Conservation (phyloP, 2,888 invertebrate species). For the Stegana nigrithorax region DNA sequence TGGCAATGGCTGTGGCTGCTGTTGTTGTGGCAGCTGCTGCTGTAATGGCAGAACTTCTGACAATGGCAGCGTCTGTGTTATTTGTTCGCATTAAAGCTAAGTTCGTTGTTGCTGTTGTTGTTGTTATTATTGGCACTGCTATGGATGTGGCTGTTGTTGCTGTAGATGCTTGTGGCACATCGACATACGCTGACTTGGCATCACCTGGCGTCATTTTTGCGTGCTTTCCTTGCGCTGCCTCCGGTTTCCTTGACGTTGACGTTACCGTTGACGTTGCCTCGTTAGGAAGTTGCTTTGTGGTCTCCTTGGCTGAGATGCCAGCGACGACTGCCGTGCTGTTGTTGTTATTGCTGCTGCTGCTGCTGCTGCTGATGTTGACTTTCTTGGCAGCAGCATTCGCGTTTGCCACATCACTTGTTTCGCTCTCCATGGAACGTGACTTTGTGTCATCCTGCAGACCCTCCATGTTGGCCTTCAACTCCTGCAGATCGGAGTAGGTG, state of each 20-base stretch:
- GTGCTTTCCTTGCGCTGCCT: background rate
- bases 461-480: conserved; percentile 57
- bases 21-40: background rate
- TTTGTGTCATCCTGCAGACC: conserved; percentile 53
- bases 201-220: background rate
- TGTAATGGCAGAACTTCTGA: background rate
- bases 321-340: no score
- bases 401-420: conserved; percentile 37
- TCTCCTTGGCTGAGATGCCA: no score
- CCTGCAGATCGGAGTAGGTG: conserved; percentile 60
- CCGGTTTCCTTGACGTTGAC: conserved; percentile 18
- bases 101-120: background rate
- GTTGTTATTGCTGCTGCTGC: no score
- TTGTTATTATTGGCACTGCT: background rate
- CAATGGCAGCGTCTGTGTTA: background rate
- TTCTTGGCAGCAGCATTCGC: conserved; percentile 26
- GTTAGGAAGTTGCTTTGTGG: background rate
- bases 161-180: conserved; percentile 12
- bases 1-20: conserved; percentile 24
- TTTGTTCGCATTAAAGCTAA: background rate
- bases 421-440: conserved; percentile 45
- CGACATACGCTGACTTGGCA: background rate
- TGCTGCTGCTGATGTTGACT: conserved; percentile 9
- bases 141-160: conserved; percentile 17
- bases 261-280: background rate